Evolutionary conservation across 2,888 invertebrate genomes (phyloP), one percentile per base, ranked within the genome.

Genomic region (Chirona hameri): DNA sequence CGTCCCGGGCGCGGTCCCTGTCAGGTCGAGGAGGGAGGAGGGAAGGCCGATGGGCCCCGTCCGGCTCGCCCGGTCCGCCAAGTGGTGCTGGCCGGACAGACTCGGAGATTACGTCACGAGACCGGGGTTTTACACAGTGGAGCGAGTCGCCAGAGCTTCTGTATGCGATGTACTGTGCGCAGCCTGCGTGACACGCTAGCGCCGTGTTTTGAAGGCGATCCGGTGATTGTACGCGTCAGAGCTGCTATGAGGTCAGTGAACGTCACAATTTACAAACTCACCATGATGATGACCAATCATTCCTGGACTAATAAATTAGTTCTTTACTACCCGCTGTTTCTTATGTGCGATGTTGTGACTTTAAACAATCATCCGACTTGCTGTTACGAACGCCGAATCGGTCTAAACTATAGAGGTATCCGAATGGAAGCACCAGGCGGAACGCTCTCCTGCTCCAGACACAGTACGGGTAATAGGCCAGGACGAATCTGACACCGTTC

Each of bases 221-320:
- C 24, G n/a, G 60, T 3, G n/a, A 60, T 24, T 10, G n/a, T n/a
- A 3, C 4, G 27, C 27, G 9, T 10, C 27, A 3, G 27, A 15
- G 15, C 27, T 27, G 65, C 12, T 15, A 27, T 27, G 14, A 27
- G 9, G 65, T 10, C 14, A 27, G 1, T 18, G 15, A 31, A 14
- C 15, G 14, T 14, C 31, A 31, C 72, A 18, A 31, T 72, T 15
- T 18, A 31, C 29, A 72, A 69, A 69, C 65, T 72, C 72, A 72
- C 31, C 72, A 69, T 4, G 72, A 31, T 0, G 72, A 29, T 72
- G 72, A 27, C 14, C 72, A 31, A 72, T 72, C 72, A 72, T 72
- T 72, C 72, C 72, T 31, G 72, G 31, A 31, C 72, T 72, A 72
- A 72, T 72, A 72, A 72, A 72, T 65, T 27, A 72, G 31, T 18